Percentiles rank a stretch among this genome's conserved stretches.
phyloP scores from a whole-genome alignment of 1,140 invertebrate species.

The Calliopsis andreniformis region DNA sequence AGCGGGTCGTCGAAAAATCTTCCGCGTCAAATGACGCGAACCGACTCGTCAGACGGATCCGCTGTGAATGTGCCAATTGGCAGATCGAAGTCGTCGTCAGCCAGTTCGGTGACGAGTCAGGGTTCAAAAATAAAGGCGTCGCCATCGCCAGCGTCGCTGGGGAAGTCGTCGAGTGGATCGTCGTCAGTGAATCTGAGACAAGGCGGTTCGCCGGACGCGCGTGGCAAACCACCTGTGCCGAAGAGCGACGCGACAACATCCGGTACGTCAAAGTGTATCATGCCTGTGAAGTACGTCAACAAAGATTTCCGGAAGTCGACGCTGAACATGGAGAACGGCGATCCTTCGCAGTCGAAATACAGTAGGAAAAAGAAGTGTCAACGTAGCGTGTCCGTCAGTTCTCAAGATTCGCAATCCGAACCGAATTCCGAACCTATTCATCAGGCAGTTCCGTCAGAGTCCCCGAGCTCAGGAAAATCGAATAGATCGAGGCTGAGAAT shows the following conservation, averaged over 20 bases:
- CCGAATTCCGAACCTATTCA: slow-evolving; percentile 59
- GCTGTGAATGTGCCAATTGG: slow-evolving; percentile 78
- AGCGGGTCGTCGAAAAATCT: slow-evolving; percentile 69
- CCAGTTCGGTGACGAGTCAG: slow-evolving; percentile 76
- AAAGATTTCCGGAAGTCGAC: slow-evolving; percentile 90
- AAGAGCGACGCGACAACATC: slow-evolving; percentile 73
- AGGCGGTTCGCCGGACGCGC: slow-evolving; percentile 73
- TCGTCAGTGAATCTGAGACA: slow-evolving; percentile 72
- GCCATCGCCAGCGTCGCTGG: slow-evolving; percentile 57
- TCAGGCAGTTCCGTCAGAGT: slow-evolving; percentile 48
- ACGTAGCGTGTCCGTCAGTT: slow-evolving; percentile 72
- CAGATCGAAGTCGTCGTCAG: slow-evolving; percentile 76
- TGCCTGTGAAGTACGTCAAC: slow-evolving; percentile 81
- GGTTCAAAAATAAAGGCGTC: slow-evolving; percentile 78
- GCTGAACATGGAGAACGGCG: slow-evolving; percentile 85
- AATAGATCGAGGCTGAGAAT: slow-evolving; percentile 59
- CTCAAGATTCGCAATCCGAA: slow-evolving; percentile 76
- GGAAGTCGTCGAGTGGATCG: slow-evolving; percentile 48
- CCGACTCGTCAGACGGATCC: slow-evolving; percentile 70
- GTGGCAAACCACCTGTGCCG: slow-evolving; percentile 79
- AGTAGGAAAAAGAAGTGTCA: slow-evolving; percentile 71
- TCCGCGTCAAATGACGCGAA: slow-evolving; percentile 73
- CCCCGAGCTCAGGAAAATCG: slow-evolving; percentile 50
- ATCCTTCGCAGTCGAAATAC: slow-evolving; percentile 71
- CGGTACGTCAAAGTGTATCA: slow-evolving; percentile 68